Evolutionary conservation across 2,888 invertebrate genomes (phyloP).

Genomic region (Smittia aterrima): DNA sequence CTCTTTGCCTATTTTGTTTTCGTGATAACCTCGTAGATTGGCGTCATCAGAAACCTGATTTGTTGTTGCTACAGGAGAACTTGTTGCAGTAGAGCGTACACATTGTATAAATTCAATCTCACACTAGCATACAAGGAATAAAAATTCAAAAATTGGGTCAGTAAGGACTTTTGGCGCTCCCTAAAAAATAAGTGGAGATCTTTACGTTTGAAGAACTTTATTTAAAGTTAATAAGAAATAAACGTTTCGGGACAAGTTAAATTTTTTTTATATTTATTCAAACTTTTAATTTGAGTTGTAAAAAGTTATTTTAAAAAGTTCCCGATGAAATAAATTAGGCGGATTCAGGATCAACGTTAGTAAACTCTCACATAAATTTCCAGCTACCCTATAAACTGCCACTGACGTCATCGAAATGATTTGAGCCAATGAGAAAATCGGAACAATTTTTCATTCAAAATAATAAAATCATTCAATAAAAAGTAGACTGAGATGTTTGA

Average conservation of each 20-base stretch:
- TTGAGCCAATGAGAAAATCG: conserved; percentile 34
- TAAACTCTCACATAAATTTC: not conserved
- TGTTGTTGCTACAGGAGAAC: conserved; percentile 8
- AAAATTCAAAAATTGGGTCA: conserved; percentile 33
- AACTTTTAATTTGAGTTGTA: too few relatives aligned
- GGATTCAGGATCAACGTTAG: not conserved
- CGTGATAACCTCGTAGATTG: not conserved
- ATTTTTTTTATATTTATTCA: too few relatives aligned
- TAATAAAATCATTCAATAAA: conserved; percentile 42
- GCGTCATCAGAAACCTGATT: not conserved
- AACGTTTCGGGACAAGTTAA: too few relatives aligned
- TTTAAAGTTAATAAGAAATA: too few relatives aligned
- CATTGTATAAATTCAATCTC: conserved; percentile 10
- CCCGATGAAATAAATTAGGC: not conserved
- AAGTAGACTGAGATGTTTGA: conserved; percentile 11
- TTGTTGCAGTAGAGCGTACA: conserved; percentile 28
- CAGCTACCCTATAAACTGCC: conserved; percentile 20
- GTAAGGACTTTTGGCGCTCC: not conserved
- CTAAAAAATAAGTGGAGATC: not conserved
- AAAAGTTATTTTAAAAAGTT: too few relatives aligned
- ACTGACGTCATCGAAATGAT: conserved; percentile 34
- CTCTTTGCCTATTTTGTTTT: not conserved
- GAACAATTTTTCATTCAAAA: conserved; percentile 40
- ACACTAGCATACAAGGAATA: not conserved
- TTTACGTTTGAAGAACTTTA: conserved; percentile 7